Percentiles rank a stretch among this genome's conserved stretches.
phyloP scores from a whole-genome alignment of 2,888 invertebrate species.

The Caradrina clavipalpis region DNA sequence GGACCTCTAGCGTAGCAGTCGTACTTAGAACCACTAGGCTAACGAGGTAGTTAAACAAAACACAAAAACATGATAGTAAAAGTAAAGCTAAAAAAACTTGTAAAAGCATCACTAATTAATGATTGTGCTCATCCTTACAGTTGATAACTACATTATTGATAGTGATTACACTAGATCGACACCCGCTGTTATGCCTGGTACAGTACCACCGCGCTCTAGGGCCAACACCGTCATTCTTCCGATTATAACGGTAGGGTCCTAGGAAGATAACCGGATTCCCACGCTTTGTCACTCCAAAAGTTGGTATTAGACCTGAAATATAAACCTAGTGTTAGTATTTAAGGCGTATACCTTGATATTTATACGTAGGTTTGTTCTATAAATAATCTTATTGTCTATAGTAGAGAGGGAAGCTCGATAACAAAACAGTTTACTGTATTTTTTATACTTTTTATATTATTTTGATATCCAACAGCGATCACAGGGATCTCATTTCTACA shows the following conservation, averaged over 20 bases:
- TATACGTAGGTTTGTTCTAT: neutral
- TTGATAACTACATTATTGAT: conserved; percentile 9
- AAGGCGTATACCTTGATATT: too few relatives aligned
- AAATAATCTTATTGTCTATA: too few relatives aligned
- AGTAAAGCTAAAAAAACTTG: too few relatives aligned
- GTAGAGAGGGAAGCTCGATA: too few relatives aligned
- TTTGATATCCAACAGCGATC: neutral
- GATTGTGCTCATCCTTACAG: conserved; percentile 26
- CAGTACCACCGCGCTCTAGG: conserved; percentile 42
- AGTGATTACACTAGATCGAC: conserved; percentile 37
- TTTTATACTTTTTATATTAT: too few relatives aligned
- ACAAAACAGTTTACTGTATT: too few relatives aligned
- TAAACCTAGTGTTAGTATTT: neutral
- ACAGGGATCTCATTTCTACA: neutral
- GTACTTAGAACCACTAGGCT: too few relatives aligned
- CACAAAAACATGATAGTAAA: too few relatives aligned
- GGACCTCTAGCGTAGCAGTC: too few relatives aligned
- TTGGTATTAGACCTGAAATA: conserved; percentile 27
- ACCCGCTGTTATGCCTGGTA: conserved; percentile 19
- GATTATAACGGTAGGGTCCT: conserved; percentile 39
- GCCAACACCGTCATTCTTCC: conserved; percentile 16
- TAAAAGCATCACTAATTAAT: neutral
- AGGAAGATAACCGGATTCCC: conserved; percentile 46
- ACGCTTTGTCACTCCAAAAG: conserved; percentile 21
- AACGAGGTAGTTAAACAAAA: too few relatives aligned